A percentile compares a stretch with the other conserved stretches of the same genome.
These are phyloP conservation scores for Himalopsyche kuldschensis DNA, from an alignment of 2,888 invertebrate genomes.

Conservation along the genomic window DNA sequence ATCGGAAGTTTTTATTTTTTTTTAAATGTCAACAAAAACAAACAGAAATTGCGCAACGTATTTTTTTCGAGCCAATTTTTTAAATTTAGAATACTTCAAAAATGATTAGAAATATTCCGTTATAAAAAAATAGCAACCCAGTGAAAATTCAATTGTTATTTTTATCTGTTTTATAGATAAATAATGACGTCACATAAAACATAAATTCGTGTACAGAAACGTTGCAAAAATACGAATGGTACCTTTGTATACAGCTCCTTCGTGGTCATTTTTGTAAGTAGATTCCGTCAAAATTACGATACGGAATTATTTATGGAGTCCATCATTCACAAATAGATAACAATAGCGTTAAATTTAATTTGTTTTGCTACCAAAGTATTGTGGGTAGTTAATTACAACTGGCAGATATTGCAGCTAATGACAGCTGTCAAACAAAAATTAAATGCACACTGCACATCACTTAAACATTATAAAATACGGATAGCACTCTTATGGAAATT, in stretches of 20 bases:
- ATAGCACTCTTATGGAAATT: background rate
- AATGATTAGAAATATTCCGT: background rate
- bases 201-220: slow-evolving; percentile 9
- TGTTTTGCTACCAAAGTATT: background rate
- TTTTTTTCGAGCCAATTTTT: background rate
- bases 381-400: slow-evolving; percentile 1
- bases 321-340: background rate
- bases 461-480: background rate
- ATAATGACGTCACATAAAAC: slow-evolving; percentile 1
- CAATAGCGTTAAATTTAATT: background rate
- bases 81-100: background rate
- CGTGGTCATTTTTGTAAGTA: slow-evolving; percentile 50
- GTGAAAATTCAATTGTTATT: background rate
- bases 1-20: background rate
- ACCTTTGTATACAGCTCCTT: slow-evolving; percentile 60
- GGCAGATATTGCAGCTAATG: background rate
- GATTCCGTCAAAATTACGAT: background rate
- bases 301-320: background rate
- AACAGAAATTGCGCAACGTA: background rate
- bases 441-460: background rate
- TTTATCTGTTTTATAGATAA: background rate
- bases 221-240: slow-evolving; percentile 40
- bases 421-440: slow-evolving; percentile 1
- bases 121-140: background rate
- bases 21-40: background rate